Conservation (phyloP, 2,888 invertebrate genomes). For the Perithous albicinctus region DNA sequence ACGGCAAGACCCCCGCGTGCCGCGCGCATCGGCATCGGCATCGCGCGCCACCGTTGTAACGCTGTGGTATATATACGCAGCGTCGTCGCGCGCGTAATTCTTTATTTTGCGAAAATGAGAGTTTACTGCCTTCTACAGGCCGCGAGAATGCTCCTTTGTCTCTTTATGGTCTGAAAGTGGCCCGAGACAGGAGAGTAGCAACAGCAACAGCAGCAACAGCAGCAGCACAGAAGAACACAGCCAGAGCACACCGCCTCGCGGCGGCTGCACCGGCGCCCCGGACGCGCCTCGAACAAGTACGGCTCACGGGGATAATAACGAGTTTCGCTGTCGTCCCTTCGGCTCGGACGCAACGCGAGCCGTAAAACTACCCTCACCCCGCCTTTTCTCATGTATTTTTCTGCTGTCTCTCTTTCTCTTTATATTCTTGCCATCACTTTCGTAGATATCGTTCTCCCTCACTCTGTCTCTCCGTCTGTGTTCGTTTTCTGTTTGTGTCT, state of each 20-base stretch:
- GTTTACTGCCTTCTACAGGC: constrained; percentile 80
- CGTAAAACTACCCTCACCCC: constrained; percentile 76
- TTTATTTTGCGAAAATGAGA: constrained; percentile 81
- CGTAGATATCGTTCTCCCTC: not conserved
- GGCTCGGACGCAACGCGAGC: constrained; percentile 79
- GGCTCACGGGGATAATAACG: constrained; percentile 82
- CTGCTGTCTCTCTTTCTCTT: not conserved
- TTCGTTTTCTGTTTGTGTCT: constrained; percentile 31
- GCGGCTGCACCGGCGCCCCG: constrained; percentile 63
- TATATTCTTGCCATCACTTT: not conserved
- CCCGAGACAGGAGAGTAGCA: constrained; percentile 66
- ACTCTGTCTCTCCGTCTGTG: constrained; percentile 7
- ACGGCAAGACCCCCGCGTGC: not conserved
- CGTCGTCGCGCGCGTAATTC: constrained; percentile 70
- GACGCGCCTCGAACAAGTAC: constrained; percentile 80
- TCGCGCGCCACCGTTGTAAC: not conserved
- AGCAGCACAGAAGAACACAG: constrained; percentile 2
- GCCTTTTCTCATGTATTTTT: constrained; percentile 57
- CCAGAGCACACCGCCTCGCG: constrained; percentile 50
- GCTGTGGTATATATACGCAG: not conserved
- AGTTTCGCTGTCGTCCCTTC: constrained; percentile 83
- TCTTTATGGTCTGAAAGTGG: constrained; percentile 84
- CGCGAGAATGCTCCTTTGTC: constrained; percentile 82
- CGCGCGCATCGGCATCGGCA: not conserved
- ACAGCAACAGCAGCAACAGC: constrained; percentile 33